Percentiles rank a stretch among this genome's conserved stretches.
Evolutionary conservation across 2,888 invertebrate genomes (phyloP).

Genomic region (Cenopis cana): DNA sequence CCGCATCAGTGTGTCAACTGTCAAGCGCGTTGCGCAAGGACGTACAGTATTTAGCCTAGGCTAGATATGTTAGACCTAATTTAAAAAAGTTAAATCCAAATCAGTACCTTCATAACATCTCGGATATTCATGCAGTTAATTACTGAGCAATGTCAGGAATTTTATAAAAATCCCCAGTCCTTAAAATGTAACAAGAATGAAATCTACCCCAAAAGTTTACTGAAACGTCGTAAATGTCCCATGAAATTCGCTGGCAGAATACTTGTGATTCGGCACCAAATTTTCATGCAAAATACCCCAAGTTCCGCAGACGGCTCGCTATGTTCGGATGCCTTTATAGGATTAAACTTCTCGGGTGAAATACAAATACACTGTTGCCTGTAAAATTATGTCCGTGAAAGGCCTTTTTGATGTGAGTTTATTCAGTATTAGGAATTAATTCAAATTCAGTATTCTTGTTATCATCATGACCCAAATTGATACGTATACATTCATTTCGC

Average conservation of each 20-base stretch:
- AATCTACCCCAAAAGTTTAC: conserved; percentile 9
- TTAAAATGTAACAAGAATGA: neutral
- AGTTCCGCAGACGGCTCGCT: conserved; percentile 8
- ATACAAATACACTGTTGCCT: conserved; percentile 24
- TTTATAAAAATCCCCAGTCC: neutral
- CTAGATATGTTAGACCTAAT: too few species aligned
- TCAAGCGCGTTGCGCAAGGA: too few species aligned
- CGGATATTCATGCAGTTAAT: too few species aligned
- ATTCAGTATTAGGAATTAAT: conserved; percentile 13
- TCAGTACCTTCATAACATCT: too few species aligned
- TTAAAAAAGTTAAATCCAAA: too few species aligned
- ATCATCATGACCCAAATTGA: neutral
- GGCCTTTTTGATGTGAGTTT: conserved; percentile 16
- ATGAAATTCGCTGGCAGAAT: conserved; percentile 22
- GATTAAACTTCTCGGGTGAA: conserved; percentile 29
- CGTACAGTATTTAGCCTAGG: too few species aligned
- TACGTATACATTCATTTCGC: neutral
- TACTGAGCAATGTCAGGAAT: too few species aligned
- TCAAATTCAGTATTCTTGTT: conserved; percentile 10
- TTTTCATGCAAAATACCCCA: conserved; percentile 28
- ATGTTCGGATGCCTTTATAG: conserved; percentile 30
- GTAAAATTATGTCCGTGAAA: conserved; percentile 16
- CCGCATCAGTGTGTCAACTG: too few species aligned
- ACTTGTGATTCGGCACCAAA: conserved; percentile 31
- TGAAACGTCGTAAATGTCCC: conserved; percentile 29